Evolutionary conservation across 2,797 vertebrate species (phyloP), one percentile per base, ranked within the genome.

Genomic region (Acanthornis magna): DNA sequence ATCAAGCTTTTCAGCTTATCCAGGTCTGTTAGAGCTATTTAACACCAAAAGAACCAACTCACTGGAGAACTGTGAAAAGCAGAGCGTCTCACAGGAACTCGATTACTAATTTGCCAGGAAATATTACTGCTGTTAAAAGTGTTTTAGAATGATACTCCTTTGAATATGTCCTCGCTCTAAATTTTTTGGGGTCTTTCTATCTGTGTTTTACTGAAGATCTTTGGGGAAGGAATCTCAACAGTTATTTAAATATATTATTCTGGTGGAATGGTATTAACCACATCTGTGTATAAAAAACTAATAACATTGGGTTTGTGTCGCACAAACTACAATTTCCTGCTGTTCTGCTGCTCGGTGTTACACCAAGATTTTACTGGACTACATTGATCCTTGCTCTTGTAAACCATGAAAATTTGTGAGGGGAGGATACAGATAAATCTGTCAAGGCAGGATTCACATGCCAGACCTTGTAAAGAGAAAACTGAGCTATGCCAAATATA

Each of bases 1-100:
- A 78, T 88, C 72, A 65, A 66, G 48, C 32, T 60, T 92, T 85
- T 76, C 84, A 85, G 8, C 55, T 83, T 54, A 70, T 34, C 57
- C 1, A 1, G 75, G 63, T 50, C 68, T 43, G 21, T 62, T 85
- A 18, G 79, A 73, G 45, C 13, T 61, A 55, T 88, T 91, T 71
- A 92, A 87, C 50, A 88, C 62, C 85, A 72, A 65, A 84, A 15
- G 2, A 90, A 85, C 42, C 70, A 81, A 51, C 25, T 34, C 84
- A 76, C 22, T 51, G 62, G 25, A 94, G 75, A 85, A 34, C n/a
- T 53, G 73, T 29, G 57, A 91, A 76, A 79, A 88, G 51, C 7
- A 77, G 29, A 84, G 55, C 34, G 50, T 61, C 87, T 77, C 80
- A 18, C 43, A 75, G 80, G 78, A 92, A 72, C 55, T 7, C 4